These are phyloP conservation scores for Papilio helenus DNA, from an alignment of 1,140 invertebrate genomes.

Conservation along the genomic window DNA sequence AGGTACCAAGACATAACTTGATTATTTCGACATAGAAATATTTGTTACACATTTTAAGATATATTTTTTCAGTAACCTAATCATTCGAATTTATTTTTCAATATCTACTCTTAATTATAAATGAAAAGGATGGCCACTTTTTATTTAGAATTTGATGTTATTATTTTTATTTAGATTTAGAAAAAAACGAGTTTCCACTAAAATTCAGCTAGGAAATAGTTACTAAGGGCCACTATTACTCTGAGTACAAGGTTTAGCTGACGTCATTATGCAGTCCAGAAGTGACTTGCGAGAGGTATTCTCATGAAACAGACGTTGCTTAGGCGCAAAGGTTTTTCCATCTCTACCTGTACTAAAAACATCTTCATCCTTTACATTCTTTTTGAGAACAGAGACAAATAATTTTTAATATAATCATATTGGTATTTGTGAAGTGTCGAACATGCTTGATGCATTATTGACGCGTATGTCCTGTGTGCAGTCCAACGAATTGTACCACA, in stretches of 20 bases:
- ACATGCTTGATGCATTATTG: background rate
- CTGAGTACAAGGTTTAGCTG: background rate
- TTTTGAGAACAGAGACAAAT: no score
- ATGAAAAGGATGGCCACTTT: background rate
- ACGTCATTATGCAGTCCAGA: background rate
- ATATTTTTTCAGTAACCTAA: no score
- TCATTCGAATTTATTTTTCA: background rate
- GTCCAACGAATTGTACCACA: background rate
- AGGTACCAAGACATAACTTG: background rate
- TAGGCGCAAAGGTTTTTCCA: no score
- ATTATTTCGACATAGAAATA: background rate
- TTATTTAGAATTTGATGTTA: background rate
- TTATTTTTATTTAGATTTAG: background rate
- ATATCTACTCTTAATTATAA: background rate
- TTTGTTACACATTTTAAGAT: background rate
- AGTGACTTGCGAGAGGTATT: background rate
- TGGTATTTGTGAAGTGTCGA: background rate
- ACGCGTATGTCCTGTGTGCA: constrained; percentile 10
- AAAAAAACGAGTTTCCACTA: background rate
- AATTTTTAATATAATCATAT: no score
- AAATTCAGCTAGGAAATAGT: background rate
- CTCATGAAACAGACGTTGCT: no score
- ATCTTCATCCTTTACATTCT: no score
- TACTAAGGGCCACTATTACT: background rate
- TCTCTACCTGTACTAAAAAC: no score